Percentiles rank a stretch among this genome's conserved stretches.
These are phyloP conservation scores for silkworm (Bombyx mori) DNA, from an alignment of 1,140 invertebrate species.

Conservation along the genomic window ASM3026992v2 NC_085122.1:4819501-4820000, in stretches of 20 bases:
- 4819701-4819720: constrained; percentile 70
- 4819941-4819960: constrained; percentile 57
- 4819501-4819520: constrained; percentile 61
- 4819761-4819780: constrained; percentile 47
- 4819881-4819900: constrained; percentile 54
- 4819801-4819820: constrained; percentile 69
- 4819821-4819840: constrained; percentile 64
- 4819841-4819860: constrained; percentile 71
- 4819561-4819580: constrained; percentile 60
- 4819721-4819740: constrained; percentile 75
- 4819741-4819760: constrained; percentile 72
- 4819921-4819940: constrained; percentile 60
- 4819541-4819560: constrained; percentile 52
- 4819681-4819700: constrained; percentile 40
- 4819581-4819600: constrained; percentile 52
- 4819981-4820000: constrained; percentile 45
- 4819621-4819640: constrained; percentile 60
- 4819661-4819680: constrained; percentile 75
- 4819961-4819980: constrained; percentile 56
- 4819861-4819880: constrained; percentile 54
- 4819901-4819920: constrained; percentile 51
- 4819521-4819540: constrained; percentile 64
- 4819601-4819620: constrained; percentile 61
- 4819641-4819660: constrained; percentile 77
- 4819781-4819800: constrained; percentile 68